A percentile compares a stretch with the other conserved stretches of the same genome.
phyloP scores from a whole-genome alignment of 2,113 vertebrate genomes.

The Stegostoma tigrinum region DNA sequence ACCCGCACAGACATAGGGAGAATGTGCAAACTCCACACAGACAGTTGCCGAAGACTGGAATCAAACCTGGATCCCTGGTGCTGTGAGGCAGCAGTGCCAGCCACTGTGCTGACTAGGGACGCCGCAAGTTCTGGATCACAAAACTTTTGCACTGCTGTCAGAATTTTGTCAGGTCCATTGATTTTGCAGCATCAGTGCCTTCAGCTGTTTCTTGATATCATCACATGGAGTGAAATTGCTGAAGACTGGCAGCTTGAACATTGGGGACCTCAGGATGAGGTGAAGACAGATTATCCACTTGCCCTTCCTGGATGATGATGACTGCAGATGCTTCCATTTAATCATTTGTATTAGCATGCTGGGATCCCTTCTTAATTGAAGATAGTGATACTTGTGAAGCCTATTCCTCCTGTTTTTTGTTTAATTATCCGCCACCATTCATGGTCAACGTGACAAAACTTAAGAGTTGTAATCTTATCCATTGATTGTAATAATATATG shows the following conservation, averaged over 20 bases:
- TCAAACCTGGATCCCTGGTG: too few relatives aligned
- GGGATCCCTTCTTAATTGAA: neutral
- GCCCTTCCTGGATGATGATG: neutral
- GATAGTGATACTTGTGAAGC: neutral
- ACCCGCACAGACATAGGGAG: too few relatives aligned
- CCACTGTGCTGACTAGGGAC: too few relatives aligned
- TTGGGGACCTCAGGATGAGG: neutral
- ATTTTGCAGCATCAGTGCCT: neutral
- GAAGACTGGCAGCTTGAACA: neutral
- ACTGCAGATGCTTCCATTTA: neutral
- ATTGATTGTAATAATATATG: neutral
- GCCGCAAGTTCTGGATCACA: too few relatives aligned
- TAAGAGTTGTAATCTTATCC: neutral
- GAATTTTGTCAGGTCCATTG: neutral
- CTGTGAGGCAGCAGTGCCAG: too few relatives aligned
- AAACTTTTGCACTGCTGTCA: too few relatives aligned
- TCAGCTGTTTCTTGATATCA: neutral
- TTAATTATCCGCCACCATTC: neutral
- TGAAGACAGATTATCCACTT: neutral
- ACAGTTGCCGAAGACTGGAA: too few relatives aligned
- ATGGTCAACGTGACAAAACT: neutral
- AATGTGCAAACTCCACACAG: too few relatives aligned
- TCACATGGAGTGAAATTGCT: neutral
- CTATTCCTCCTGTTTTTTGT: neutral
- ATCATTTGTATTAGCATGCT: neutral